A percentile compares a stretch with the other conserved stretches of the same genome.
phyloP scores from a whole-genome alignment of 2,797 vertebrate genomes.

The Echeneis naucrates region DNA sequence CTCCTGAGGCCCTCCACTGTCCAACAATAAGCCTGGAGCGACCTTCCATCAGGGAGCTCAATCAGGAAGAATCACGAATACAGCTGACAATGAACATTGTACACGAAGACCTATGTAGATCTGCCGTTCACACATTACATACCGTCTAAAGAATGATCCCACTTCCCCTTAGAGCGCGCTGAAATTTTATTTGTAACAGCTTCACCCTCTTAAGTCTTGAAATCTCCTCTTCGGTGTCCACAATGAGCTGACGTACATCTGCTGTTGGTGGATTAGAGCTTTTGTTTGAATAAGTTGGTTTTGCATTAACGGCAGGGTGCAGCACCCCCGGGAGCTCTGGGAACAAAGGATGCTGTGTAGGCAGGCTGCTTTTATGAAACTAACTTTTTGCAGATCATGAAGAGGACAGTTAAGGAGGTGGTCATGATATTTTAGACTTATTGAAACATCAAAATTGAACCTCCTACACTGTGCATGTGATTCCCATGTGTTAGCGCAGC shows the following conservation, averaged over 20 bases:
- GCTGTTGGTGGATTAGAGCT: slow-evolving; percentile 36
- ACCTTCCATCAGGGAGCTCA: slow-evolving; percentile 40
- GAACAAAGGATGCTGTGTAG: slow-evolving; percentile 67
- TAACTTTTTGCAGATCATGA: slow-evolving; percentile 34
- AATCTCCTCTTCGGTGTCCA: slow-evolving; percentile 17
- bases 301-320: slow-evolving; percentile 61
- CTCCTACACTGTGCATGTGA: neutral
- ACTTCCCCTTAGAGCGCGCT: slow-evolving; percentile 32
- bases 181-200: slow-evolving; percentile 49
- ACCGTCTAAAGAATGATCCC: slow-evolving; percentile 32
- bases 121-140: slow-evolving; percentile 38
- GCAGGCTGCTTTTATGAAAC: slow-evolving; percentile 45
- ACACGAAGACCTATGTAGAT: slow-evolving; percentile 69
- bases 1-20: slow-evolving; percentile 5
- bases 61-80: slow-evolving; percentile 70
- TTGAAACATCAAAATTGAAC: neutral
- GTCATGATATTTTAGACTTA: slow-evolving; percentile 15
- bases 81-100: slow-evolving; percentile 34
- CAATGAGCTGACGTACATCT: slow-evolving; percentile 21
- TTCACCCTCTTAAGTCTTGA: slow-evolving; percentile 26
- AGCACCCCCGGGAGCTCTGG: slow-evolving; percentile 38
- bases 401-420: slow-evolving; percentile 11
- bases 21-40: slow-evolving; percentile 11
- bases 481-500: neutral
- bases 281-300: slow-evolving; percentile 62